These are phyloP conservation scores for Slavum lentiscoides DNA, from an alignment of 2,888 invertebrate genomes.

Conservation along the genomic window DNA sequence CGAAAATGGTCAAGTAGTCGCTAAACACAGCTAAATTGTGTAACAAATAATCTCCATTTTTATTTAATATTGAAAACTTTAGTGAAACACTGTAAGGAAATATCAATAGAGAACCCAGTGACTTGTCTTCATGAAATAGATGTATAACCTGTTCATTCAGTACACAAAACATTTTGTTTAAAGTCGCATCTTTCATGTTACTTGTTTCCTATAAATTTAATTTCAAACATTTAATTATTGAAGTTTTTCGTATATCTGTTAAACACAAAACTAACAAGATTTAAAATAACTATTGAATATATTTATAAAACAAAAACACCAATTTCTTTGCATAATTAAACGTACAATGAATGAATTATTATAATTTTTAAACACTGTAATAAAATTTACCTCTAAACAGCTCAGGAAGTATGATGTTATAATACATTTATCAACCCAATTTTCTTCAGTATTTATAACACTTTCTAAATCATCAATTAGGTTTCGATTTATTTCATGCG, in stretches of 20 bases:
- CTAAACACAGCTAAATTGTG: constrained; percentile 21
- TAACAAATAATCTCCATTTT: constrained; percentile 17
- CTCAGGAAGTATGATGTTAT: constrained; percentile 2
- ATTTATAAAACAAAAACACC: too few relatives aligned
- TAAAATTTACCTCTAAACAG: background rate
- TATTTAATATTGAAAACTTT: constrained; percentile 5
- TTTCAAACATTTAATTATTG: background rate
- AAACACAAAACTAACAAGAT: too few relatives aligned
- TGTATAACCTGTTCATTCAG: background rate
- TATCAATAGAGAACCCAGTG: background rate
- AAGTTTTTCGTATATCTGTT: too few relatives aligned
- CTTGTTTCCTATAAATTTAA: background rate
- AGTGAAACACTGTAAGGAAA: constrained; percentile 21
- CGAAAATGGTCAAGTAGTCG: background rate
- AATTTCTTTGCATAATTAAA: background rate
- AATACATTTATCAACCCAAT: constrained; percentile 9
- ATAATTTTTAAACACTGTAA: background rate
- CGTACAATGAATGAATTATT: background rate
- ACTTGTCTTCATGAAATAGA: background rate
- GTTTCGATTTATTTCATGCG: background rate
- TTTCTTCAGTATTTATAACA: background rate
- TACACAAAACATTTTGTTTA: background rate
- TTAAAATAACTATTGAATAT: too few relatives aligned
- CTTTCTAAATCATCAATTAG: background rate
- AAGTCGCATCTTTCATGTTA: background rate